Base-by-base conservation (phyloP, 1,140 invertebrate species). In the Aphidius ervi region DNA sequence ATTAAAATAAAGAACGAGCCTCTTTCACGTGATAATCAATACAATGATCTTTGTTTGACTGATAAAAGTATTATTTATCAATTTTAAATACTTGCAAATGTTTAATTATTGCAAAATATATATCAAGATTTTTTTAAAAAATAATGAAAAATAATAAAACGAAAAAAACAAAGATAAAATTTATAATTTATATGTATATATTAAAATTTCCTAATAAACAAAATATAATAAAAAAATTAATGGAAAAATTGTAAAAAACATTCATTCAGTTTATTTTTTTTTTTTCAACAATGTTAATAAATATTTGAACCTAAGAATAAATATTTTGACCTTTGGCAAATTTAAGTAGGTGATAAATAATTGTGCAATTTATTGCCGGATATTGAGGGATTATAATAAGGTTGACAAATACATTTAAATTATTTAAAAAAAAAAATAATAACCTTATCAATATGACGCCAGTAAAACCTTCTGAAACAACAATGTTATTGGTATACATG, bases 11-110 rank as follows among this genome's bases (percentile, higher is more conserved):
- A 16, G 46, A 57, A 52, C 57, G 59, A 63, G 59, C 56, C 56
- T 63, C 57, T 56, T 61, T 63, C 62, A 59, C 63, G 63, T 65
- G 63, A 59, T 57, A 9, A 53, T 46, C 56, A 61, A 61, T 58
- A n/a, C 50, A 61, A 37, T 56, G 59, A 55, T 48, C 52, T 59
- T 58, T 59, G 49, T 58, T 46, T 16, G 16, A 53, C 31, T 42
- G 58, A 59, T 59, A 59, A 59, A 48, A 53, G 7, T 37, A 59
- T 42, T 53, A 59, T 59, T 59, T 58, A 16, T 46, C 20, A 41
- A 50, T 59, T 43, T 20, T 31, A 20, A 53, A 43, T 59, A 9
- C 42, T 6, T 16, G 10, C 45, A 40, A 53, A 53, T 46, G n/a
- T 53, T 50, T 43, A 37, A 41, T 58, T 16, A 40, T 58, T 42